Evolutionary conservation across 2,888 invertebrate genomes (phyloP).

Genomic region (Scaptomyza reducta): DNA sequence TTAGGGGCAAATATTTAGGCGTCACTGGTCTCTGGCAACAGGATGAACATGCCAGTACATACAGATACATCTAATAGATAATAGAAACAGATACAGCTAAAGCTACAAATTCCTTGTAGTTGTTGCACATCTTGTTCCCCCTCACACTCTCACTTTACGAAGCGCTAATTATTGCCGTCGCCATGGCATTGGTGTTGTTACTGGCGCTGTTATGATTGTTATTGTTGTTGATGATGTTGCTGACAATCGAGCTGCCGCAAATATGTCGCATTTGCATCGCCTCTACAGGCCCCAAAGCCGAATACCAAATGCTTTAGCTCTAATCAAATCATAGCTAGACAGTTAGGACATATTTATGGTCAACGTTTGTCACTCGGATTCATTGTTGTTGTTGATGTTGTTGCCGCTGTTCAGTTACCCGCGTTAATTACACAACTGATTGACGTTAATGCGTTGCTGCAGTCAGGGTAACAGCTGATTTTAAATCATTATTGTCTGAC

Average conservation of each 20-base stretch:
- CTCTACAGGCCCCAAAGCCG: slow-evolving; percentile 13
- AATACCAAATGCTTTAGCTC: slow-evolving; percentile 25
- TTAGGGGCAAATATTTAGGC: slow-evolving; percentile 42
- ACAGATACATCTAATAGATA: slow-evolving; percentile 8
- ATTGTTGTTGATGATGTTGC: slow-evolving; percentile 56
- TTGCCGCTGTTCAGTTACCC: slow-evolving; percentile 38
- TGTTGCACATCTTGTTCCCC: slow-evolving; percentile 14
- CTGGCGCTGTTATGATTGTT: slow-evolving; percentile 5
- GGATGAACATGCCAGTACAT: slow-evolving; percentile 19
- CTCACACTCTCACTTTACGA: neutral
- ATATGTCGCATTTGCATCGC: slow-evolving; percentile 48
- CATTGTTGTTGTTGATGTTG: slow-evolving; percentile 22
- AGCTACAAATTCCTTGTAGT: slow-evolving; percentile 30
- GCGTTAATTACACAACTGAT: slow-evolving; percentile 72
- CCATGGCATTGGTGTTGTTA: slow-evolving; percentile 17
- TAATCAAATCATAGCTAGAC: slow-evolving; percentile 77
- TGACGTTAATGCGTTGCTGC: slow-evolving; percentile 66
- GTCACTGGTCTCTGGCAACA: slow-evolving; percentile 44
- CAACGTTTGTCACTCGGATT: slow-evolving; percentile 47
- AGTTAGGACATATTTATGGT: slow-evolving; percentile 72
- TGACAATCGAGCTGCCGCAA: slow-evolving; percentile 59
- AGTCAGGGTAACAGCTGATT: slow-evolving; percentile 54
- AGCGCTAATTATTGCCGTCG: slow-evolving; percentile 60
- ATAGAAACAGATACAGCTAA: neutral
- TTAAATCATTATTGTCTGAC: slow-evolving; percentile 36